Evolutionary conservation across 2,888 invertebrate genomes (phyloP).

Genomic region (Orthosia gracilis): DNA sequence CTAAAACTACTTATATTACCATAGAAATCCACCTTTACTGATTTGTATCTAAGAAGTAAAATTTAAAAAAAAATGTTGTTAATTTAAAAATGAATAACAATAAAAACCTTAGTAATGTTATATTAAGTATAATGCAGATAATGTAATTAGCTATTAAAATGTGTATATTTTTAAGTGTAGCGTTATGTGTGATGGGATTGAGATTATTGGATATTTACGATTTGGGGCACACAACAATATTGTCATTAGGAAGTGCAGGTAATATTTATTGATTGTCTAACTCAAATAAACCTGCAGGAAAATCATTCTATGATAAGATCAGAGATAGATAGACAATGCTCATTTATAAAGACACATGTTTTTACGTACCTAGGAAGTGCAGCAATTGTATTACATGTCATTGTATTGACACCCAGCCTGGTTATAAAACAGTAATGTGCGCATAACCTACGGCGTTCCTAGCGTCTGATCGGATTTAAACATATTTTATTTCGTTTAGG

Average conservation of each 20-base stretch:
- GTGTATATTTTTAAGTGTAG: slow-evolving; percentile 47
- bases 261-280: slow-evolving; percentile 25
- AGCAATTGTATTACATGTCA: slow-evolving; percentile 37
- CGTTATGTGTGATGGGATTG: slow-evolving; percentile 60
- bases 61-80: slow-evolving; percentile 33
- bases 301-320: slow-evolving; percentile 26
- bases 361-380: slow-evolving; percentile 43
- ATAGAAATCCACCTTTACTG: slow-evolving; percentile 62
- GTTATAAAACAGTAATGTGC: not conserved
- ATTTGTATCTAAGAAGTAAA: slow-evolving; percentile 48
- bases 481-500: too few species aligned
- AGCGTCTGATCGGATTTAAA: not conserved
- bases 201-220: slow-evolving; percentile 69
- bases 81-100: slow-evolving; percentile 46
- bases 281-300: not conserved
- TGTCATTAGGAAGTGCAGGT: slow-evolving; percentile 34
- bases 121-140: slow-evolving; percentile 49
- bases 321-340: slow-evolving; percentile 52
- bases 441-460: not conserved
- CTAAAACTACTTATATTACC: slow-evolving; percentile 50
- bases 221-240: slow-evolving; percentile 46
- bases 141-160: slow-evolving; percentile 54
- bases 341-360: slow-evolving; percentile 58
- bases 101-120: slow-evolving; percentile 46
- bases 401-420: not conserved